Conservation (phyloP, 2,113 vertebrate species). For the Colaptes auratus region DNA sequence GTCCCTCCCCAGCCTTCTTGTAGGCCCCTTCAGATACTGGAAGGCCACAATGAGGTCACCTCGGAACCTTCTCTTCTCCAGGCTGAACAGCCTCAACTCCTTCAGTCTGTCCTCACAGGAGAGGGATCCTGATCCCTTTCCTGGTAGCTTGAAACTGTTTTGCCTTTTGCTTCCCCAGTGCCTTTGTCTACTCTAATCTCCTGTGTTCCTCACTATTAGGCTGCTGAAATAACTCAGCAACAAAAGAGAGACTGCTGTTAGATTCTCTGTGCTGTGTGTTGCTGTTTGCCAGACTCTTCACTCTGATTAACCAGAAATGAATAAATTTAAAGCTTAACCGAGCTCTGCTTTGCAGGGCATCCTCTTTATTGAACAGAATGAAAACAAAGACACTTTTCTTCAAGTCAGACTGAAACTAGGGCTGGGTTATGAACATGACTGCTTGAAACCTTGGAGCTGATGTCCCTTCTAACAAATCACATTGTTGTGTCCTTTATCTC, state of each 20-base stretch:
- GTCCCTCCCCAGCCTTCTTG: no score
- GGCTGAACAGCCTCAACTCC: no score
- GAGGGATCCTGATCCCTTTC: neutral
- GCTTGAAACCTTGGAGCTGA: neutral
- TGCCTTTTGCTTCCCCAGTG: neutral
- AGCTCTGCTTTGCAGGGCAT: accelerated
- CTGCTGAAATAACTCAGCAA: neutral
- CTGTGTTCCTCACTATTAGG: neutral
- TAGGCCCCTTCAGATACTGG: no score
- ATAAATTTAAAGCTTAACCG: neutral
- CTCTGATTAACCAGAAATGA: neutral
- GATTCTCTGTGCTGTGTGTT: neutral
- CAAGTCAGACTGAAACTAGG: neutral
- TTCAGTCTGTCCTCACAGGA: no score
- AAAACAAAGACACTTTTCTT: neutral
- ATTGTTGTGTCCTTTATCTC: neutral
- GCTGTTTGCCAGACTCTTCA: neutral
- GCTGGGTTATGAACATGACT: neutral
- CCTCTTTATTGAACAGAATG: neutral
- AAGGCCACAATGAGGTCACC: no score
- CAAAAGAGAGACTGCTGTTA: neutral
- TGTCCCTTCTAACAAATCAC: neutral
- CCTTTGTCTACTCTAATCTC: neutral
- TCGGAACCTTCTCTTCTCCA: no score
- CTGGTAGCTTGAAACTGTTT: neutral